Evolutionary conservation across 2,888 invertebrate genomes (phyloP), one percentile per base, ranked within the genome.

Genomic region (Caenorhabditis japonica): DNA sequence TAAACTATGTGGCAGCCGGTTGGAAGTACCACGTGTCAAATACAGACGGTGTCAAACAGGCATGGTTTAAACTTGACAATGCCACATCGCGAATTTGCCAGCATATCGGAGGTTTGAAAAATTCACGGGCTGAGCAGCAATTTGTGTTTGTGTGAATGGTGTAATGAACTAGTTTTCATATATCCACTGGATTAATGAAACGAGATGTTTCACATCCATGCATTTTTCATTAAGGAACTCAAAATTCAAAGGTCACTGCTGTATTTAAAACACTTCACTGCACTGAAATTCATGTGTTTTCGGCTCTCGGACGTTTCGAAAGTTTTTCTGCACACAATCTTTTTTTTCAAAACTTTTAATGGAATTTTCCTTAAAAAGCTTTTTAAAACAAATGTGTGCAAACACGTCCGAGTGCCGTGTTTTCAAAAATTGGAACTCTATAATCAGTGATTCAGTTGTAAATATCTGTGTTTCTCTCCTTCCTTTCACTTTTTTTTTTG

Each of bases 11-110:
- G 43, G 79, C 83, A 17, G 73, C 82, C 41, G 85, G 85, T 17
- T 86, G 86, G 86, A 84, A 84, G 56, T 86, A 85, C 62, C 86
- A 86, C 69, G 84, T 86, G n/a, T 82, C 85, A n/a, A 84, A 84
- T 59, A 86, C 85, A 12, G 80, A 84, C 21, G 78, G 75, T 10
- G 82, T 86, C 39, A 83, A 83, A 53, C 78, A 86, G 34, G 77
- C 83, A 2, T 86, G 86, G 86, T 52, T 60, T 13, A 68, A 74
- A 17, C 78, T 86, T 34, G 84, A 86, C 51, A 76, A 83, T 43
- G 84, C 80, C 19, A 84, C 83, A 34, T 70, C 75, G 17, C 76
- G 75, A 44, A 79, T 86, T 33, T 86, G 86, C 74, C 70, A 76
- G 4, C 78, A 77, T 44, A 84, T 84, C 44, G 56, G 70, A 64